Base-by-base conservation (phyloP, 2,888 invertebrate genomes). In the Plagiodera versicolora region DNA sequence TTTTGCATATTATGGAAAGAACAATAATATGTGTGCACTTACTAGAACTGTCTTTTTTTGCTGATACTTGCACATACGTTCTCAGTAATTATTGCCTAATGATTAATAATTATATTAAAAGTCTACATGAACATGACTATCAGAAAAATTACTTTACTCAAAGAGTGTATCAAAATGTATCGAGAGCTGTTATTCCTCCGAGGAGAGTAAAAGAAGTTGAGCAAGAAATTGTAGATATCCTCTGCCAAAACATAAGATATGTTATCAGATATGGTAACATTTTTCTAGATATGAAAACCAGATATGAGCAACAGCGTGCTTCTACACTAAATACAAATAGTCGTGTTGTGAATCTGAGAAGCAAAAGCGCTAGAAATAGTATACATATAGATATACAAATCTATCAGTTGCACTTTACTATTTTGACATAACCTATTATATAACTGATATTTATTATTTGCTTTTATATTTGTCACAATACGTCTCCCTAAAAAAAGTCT, bases 341-440 rank as follows among this genome's bases (percentile, higher is more conserved):
- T 80, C 80, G 80, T 80, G 80, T 80, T 80, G 80, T 80, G 80
- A 77, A 76, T 71, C 73, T 73, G 75, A 78, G 75, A 79, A 79
- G 79, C 79, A 77, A 78, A 79, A 79, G 78, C 79, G 75, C 78
- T 78, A 77, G 72, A 69, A 67, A 72, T 75, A 74, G 77, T 77
- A 70, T 77, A 77, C 77, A 77, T 75, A 70, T 73, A 75, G 73
- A 75, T 72, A 76, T 75, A 73, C 72, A 72, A 74, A 74, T 67
- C 72, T 75, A 70, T 72, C 66, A 60, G 47, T 70, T 60, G 63
- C 65, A 58, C 60, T 50, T 66, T 24, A 59, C 59, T 64, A 62
- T 68, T 70, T 65, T 63, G 67, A 68, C 55, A 59, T 65, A 65
- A 65, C 55, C 68, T 68, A 68, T 66, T 47, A 61, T 61, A 61